Conservation (phyloP, 2,113 vertebrate species). For the Nerophis ophidion region DNA sequence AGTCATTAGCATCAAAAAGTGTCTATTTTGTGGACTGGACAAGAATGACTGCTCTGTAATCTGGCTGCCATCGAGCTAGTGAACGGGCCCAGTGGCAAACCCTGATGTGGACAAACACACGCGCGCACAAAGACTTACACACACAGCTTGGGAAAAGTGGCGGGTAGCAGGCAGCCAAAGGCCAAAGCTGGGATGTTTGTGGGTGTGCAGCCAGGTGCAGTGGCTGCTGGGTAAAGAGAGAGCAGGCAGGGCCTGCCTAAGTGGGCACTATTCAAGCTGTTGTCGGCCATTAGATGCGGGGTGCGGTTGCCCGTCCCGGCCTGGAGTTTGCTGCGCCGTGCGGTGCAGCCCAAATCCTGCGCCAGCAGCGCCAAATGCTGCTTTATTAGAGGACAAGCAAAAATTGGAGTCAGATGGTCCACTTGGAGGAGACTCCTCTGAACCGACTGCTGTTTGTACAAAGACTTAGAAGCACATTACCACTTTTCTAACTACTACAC, state of each 20-base stretch:
- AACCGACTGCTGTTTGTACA: slow-evolving; percentile 41
- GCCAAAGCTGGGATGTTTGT: slow-evolving; percentile 65
- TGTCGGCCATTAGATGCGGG: slow-evolving; percentile 78
- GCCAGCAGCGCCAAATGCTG: slow-evolving; percentile 80
- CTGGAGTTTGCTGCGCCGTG: slow-evolving; percentile 74
- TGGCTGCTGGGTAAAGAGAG: slow-evolving; percentile 67
- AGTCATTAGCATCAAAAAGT: background rate
- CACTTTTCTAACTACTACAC: background rate
- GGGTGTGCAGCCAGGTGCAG: slow-evolving; percentile 66
- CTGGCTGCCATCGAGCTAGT: too few relatives aligned
- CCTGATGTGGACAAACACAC: background rate
- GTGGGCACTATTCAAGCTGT: slow-evolving; percentile 83
- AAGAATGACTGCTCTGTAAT: background rate
- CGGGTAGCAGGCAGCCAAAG: slow-evolving; percentile 54
- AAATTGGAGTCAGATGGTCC: slow-evolving; percentile 75
- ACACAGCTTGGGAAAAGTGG: slow-evolving; percentile 63
- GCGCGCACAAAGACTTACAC: background rate
- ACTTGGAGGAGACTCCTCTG: slow-evolving; percentile 55
- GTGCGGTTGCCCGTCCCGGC: slow-evolving; percentile 72
- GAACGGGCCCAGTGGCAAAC: background rate
- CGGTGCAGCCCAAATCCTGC: slow-evolving; percentile 63
- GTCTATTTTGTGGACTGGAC: background rate
- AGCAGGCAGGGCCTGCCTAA: slow-evolving; percentile 70
- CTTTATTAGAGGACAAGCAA: slow-evolving; percentile 71
- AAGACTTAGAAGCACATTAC: slow-evolving; percentile 12